These are phyloP conservation scores for Nematopogon swammerdamellus DNA, from an alignment of 2,888 invertebrate genomes.

Conservation along the genomic window DNA sequence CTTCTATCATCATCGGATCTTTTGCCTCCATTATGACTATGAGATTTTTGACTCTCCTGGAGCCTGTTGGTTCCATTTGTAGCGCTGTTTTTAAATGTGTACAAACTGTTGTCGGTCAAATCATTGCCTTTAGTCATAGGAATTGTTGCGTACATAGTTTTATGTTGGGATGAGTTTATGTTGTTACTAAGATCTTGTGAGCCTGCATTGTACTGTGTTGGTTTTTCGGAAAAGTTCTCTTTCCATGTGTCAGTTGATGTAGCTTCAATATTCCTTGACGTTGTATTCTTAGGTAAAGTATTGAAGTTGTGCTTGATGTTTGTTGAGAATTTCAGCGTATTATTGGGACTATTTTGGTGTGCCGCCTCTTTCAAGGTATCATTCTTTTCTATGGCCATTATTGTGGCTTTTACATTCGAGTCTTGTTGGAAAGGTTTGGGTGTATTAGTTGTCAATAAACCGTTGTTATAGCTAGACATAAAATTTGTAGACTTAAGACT, in stretches of 20 bases:
- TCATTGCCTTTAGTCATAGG: conserved; percentile 14
- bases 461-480: neutral
- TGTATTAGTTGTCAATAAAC: neutral
- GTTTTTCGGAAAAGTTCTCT: neutral
- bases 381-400: neutral
- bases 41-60: neutral
- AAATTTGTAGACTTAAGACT: neutral
- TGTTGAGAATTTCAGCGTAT: conserved; percentile 21
- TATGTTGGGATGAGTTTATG: neutral
- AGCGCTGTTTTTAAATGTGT: conserved; percentile 22
- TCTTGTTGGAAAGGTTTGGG: neutral
- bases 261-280: neutral
- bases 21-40: neutral
- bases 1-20: neutral
- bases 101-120: conserved; percentile 35
- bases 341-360: conserved; percentile 19
- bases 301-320: conserved; percentile 25
- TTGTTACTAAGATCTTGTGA: no score
- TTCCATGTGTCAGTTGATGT: neutral
- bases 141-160: neutral
- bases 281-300: neutral
- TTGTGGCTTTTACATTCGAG: neutral
- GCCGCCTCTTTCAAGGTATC: neutral
- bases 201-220: no score
- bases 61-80: neutral